These are phyloP conservation scores for Ormyrus rosae DNA, from an alignment of 2,888 invertebrate genomes.

Conservation along the genomic window DNA sequence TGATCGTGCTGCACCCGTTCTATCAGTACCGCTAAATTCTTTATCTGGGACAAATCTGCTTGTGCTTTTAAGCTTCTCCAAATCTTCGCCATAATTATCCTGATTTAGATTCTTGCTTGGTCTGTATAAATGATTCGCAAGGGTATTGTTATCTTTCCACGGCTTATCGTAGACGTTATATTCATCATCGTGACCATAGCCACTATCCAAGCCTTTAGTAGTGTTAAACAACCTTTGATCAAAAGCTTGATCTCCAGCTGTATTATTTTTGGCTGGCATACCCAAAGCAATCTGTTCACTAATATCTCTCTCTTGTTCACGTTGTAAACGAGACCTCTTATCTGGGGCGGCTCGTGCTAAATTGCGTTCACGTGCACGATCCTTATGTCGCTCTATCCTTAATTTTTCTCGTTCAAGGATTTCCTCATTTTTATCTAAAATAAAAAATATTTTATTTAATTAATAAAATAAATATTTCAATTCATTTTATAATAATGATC, in stretches of 20 bases:
- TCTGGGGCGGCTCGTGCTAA: constrained; percentile 95
- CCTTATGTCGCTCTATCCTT: constrained; percentile 92
- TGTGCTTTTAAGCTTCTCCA: constrained; percentile 92
- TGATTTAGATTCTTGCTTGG: constrained; percentile 92
- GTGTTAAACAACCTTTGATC: constrained; percentile 98
- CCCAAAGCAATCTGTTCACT: constrained; percentile 99
- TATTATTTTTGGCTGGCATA: constrained; percentile 88
- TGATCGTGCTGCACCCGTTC: constrained; percentile 83
- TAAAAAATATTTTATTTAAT: not conserved
- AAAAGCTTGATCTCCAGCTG: constrained; percentile 88
- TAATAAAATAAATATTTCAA: not conserved
- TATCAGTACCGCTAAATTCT: constrained; percentile 95
- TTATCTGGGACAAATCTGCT: constrained; percentile 98
- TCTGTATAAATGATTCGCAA: constrained; percentile 93
- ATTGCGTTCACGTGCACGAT: constrained; percentile 94
- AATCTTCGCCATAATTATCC: constrained; percentile 93
- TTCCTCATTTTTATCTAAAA: constrained; percentile 81
- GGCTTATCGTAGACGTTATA: constrained; percentile 99
- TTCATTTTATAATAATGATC: not conserved
- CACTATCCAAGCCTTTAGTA: constrained; percentile 93
- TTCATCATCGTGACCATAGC: constrained; percentile 97
- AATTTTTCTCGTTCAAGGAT: constrained; percentile 90
- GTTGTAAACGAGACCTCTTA: constrained; percentile 91
- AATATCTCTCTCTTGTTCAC: constrained; percentile 96
- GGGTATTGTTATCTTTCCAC: constrained; percentile 92